Base-by-base conservation (phyloP, 1,140 invertebrate genomes). In the Cyclina sinensis region DNA sequence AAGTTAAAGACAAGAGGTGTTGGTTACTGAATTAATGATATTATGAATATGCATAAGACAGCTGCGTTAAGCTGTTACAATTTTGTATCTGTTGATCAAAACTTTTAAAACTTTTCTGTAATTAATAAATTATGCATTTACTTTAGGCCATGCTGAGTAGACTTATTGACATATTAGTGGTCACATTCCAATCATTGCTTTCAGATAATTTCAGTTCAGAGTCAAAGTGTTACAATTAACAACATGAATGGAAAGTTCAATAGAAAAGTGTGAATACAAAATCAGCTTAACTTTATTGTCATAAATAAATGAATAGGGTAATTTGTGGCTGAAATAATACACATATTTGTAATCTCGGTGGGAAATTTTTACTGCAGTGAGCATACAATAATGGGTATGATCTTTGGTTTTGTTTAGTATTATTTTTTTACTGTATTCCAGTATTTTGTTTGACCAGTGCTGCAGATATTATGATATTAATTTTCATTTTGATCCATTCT, bases 251-350 rank as follows among this genome's bases (percentile, higher is more conserved):
- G 35, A 76, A 76, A 48, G 46, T 76, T 30, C 73, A 76, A 51
- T 76, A 51, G 73, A 30, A 9, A 76, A 76, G 39, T 12, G 24
- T 76, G 73, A 76, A 76, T 76, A 76, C 24, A 18, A 76, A 76
- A 76, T 76, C 73, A 76, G 73, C 73, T 76, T 51, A 76, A 51
- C 73, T 51, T 76, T 76, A 76, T 46, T 43, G 73, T 27, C 43
- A 76, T 76, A 76, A 76, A 76, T 76, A 73, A 73, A 73, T 73
- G 51, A 76, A 51, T 46, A 76, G 39, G 37, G 24, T 37, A 76
- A 76, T 76, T 76, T 76, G 14, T 46, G 73, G 43, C 27, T 76
- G 43, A 46, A 76, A 76, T 37, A 48, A 12, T 76, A 30, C 3
- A 51, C n/a, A 51, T 65, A 35, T 65, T 65, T 65, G 59, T 65